Evolutionary conservation across 2,113 vertebrate species (phyloP).

Genomic region (Hyperopisus bebe): DNA sequence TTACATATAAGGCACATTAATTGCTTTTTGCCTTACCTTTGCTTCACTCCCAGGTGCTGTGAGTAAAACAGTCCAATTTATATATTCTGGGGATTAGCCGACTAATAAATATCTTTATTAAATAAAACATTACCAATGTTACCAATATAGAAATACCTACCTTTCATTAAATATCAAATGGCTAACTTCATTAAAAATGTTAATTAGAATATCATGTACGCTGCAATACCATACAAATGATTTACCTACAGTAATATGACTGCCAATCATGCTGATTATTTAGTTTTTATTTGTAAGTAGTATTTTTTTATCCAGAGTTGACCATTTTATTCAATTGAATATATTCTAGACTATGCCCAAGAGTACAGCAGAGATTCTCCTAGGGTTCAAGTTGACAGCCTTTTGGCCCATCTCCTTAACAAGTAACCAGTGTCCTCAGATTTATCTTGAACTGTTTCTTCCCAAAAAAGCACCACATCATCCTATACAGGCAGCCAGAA

Average conservation of each 20-base stretch:
- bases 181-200: background rate
- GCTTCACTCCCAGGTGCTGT: background rate
- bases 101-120: background rate
- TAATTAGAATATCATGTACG: background rate
- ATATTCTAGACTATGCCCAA: background rate
- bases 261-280: background rate
- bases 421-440: background rate
- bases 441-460: background rate
- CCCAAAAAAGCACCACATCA: background rate
- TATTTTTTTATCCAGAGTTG: background rate
- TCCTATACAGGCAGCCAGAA: background rate
- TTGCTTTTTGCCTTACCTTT: background rate
- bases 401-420: background rate
- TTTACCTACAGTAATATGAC: background rate
- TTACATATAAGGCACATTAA: background rate
- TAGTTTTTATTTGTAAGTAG: background rate
- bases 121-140: background rate
- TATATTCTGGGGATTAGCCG: background rate
- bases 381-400: background rate
- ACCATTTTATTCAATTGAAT: background rate
- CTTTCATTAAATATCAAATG: background rate
- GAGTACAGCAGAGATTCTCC: background rate
- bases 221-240: background rate
- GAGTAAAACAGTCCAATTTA: background rate
- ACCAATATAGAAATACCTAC: background rate